These are phyloP conservation scores for Aphidoletes aphidimyza DNA, from an alignment of 2,888 invertebrate genomes.

Conservation along the genomic window DNA sequence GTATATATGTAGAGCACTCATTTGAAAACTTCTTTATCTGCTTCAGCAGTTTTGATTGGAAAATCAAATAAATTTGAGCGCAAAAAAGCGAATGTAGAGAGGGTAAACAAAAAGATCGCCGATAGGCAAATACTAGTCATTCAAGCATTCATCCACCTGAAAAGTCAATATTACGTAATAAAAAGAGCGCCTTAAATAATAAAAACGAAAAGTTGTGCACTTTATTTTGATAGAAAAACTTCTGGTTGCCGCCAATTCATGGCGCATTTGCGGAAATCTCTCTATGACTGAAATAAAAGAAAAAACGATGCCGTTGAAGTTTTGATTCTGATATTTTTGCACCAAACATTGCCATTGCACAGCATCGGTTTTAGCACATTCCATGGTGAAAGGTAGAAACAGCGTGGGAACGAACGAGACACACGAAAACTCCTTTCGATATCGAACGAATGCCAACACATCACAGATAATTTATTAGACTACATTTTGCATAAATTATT, in stretches of 20 bases:
- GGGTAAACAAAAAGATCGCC: neutral
- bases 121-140: slow-evolving; percentile 9
- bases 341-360: neutral
- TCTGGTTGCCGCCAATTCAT: slow-evolving; percentile 13
- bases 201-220: slow-evolving; percentile 28
- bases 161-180: slow-evolving; percentile 24
- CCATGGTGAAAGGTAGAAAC: neutral
- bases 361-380: neutral
- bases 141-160: slow-evolving; percentile 2
- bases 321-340: neutral
- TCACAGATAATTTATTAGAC: slow-evolving; percentile 40
- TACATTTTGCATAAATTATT: slow-evolving; percentile 49
- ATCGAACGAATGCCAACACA: neutral
- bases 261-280: slow-evolving; percentile 41
- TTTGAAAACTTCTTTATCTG: slow-evolving; percentile 50
- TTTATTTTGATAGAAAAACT: slow-evolving; percentile 52
- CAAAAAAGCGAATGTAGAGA: no score
- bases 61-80: slow-evolving; percentile 42
- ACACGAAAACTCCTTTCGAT: neutral
- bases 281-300: slow-evolving; percentile 4
- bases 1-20: no score
- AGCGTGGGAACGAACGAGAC: neutral
- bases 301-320: no score
- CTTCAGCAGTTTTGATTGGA: slow-evolving; percentile 51
- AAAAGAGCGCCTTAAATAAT: neutral